These are phyloP conservation scores for Celastrina argiolus DNA, from an alignment of 2,888 invertebrate genomes.

Conservation along the genomic window DNA sequence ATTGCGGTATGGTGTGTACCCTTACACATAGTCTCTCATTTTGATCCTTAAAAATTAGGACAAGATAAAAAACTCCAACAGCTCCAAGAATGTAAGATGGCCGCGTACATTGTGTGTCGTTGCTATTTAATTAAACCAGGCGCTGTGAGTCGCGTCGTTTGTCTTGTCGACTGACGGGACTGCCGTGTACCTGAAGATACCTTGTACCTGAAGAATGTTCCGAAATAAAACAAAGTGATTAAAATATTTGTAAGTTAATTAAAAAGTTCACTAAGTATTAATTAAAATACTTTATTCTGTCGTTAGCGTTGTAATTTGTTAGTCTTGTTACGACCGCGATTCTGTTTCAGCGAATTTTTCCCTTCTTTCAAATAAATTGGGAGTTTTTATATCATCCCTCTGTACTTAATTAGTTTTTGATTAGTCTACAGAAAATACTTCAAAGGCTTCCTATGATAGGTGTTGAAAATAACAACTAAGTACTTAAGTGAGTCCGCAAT, in stretches of 20 bases:
- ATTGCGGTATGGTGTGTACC: no score
- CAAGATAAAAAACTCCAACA: no score
- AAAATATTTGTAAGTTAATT: background rate
- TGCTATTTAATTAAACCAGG: conserved; percentile 2
- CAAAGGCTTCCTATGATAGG: no score
- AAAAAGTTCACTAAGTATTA: background rate
- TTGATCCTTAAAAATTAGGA: background rate
- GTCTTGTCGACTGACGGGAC: background rate
- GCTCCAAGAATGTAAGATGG: background rate
- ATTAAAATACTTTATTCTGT: no score
- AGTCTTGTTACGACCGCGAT: no score
- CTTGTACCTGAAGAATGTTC: background rate
- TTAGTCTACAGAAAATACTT: background rate
- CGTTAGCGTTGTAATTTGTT: background rate
- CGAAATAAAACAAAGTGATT: background rate
- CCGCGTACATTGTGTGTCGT: background rate
- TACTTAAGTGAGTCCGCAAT: no score
- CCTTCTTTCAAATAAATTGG: background rate
- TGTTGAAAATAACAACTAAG: no score
- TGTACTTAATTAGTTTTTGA: conserved; percentile 1
- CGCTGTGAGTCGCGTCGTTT: background rate
- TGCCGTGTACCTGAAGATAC: background rate
- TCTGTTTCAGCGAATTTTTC: background rate
- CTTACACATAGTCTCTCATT: background rate
- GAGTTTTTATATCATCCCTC: background rate